Percentiles rank a stretch among this genome's conserved stretches.
phyloP scores from a whole-genome alignment of 2,113 vertebrate genomes.

The Mesembrinibis cayennensis region DNA sequence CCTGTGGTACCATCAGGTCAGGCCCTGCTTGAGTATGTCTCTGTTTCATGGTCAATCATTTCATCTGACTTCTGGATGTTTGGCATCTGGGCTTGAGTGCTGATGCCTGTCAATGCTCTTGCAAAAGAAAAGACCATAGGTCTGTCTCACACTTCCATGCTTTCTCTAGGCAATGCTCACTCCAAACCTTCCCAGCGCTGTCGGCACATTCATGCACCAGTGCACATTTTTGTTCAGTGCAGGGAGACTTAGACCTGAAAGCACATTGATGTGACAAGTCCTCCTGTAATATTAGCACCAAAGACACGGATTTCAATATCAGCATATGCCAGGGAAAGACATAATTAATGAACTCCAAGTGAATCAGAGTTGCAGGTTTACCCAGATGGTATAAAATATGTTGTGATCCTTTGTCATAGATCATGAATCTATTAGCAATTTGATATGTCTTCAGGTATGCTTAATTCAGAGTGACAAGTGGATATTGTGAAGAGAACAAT shows the following conservation, averaged over 20 bases:
- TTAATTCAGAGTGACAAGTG: neutral
- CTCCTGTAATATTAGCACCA: neutral
- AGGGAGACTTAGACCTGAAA: neutral
- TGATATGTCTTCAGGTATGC: neutral
- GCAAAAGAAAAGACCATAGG: neutral
- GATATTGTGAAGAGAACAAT: neutral
- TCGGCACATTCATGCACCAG: neutral
- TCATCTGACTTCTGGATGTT: no score
- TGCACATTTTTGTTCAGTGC: neutral
- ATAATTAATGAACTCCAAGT: constrained; percentile 29
- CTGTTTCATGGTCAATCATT: neutral
- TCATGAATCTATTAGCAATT: neutral
- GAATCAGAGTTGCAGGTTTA: constrained; percentile 12
- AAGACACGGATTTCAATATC: neutral
- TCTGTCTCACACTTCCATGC: neutral
- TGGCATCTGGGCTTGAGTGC: neutral
- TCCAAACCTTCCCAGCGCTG: neutral
- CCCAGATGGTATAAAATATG: neutral
- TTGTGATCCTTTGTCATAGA: neutral
- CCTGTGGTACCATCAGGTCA: neutral
- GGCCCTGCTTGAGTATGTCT: neutral
- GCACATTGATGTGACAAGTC: neutral
- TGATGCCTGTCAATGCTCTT: neutral
- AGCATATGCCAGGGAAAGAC: neutral
- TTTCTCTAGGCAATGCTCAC: neutral